A percentile compares a stretch with the other conserved stretches of the same genome.
These are phyloP conservation scores for Mormyrus hasselquistii DNA, from an alignment of 2,797 vertebrate species.

Conservation along the genomic window DNA sequence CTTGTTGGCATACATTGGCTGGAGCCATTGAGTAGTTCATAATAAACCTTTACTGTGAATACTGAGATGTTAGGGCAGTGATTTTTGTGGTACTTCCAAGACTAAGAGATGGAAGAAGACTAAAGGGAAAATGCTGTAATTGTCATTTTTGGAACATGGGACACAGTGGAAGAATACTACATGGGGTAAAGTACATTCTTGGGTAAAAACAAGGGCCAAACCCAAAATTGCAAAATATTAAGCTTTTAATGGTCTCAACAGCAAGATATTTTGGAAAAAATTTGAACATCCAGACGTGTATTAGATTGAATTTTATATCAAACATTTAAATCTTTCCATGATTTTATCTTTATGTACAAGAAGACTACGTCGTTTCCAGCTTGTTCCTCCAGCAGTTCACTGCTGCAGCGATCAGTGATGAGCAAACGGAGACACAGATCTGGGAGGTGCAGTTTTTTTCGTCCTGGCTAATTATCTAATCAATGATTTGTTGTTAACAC, in stretches of 20 bases:
- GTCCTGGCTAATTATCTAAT: too few relatives aligned
- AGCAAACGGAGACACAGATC: not conserved
- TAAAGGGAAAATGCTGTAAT: not conserved
- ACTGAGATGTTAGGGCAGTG: not conserved
- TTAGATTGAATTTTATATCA: not conserved
- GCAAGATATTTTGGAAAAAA: not conserved
- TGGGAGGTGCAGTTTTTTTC: not conserved
- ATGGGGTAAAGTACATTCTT: not conserved
- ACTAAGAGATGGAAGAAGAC: not conserved
- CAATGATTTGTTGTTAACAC: not conserved
- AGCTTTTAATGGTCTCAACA: not conserved
- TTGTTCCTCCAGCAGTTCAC: not conserved
- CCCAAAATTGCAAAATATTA: not conserved
- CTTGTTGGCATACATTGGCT: not conserved
- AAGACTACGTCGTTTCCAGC: not conserved
- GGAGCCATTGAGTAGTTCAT: not conserved
- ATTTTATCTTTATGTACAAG: not conserved
- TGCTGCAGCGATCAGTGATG: not conserved
- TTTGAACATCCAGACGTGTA: not conserved
- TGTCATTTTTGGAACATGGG: not conserved
- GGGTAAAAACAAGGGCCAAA: not conserved
- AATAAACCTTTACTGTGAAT: not conserved
- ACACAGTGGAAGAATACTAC: not conserved
- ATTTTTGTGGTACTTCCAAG: not conserved
- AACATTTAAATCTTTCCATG: not conserved